A percentile compares a stretch with the other conserved stretches of the same genome.
Evolutionary conservation across 2,797 vertebrate species (phyloP).

Genomic region (Simalia tracyae): DNA sequence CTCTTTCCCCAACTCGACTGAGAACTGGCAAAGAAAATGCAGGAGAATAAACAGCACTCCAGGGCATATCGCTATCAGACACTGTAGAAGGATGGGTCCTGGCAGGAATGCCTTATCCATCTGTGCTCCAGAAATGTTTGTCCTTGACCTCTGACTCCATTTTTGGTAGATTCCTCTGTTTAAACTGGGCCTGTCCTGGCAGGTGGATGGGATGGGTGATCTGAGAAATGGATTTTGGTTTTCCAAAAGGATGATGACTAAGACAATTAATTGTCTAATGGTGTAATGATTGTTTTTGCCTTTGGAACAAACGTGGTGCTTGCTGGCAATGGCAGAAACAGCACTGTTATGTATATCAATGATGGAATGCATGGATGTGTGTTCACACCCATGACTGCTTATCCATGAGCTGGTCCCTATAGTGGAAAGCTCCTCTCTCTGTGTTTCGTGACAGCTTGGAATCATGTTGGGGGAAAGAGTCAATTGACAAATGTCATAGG

Average conservation of each 20-base stretch:
- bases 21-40: not conserved
- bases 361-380: not conserved
- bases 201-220: constrained; percentile 39
- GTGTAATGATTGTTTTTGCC: constrained; percentile 59
- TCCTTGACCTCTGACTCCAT: constrained; percentile 6
- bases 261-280: constrained; percentile 62
- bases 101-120: not conserved
- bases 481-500: not conserved
- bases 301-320: constrained; percentile 28
- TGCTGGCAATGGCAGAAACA: constrained; percentile 36
- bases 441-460: not conserved
- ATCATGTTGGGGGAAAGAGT: not conserved
- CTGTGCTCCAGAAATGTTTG: not conserved
- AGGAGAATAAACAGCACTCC: not conserved
- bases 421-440: not conserved
- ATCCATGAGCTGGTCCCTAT: constrained; percentile 23
- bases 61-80: not conserved
- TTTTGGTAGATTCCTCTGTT: constrained; percentile 31
- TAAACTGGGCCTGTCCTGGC: constrained; percentile 42
- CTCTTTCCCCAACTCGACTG: not conserved
- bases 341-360: not conserved
- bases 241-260: constrained; percentile 51
- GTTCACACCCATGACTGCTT: constrained; percentile 5
- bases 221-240: constrained; percentile 37
- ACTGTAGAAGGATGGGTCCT: no score